phyloP scores from a whole-genome alignment of 2,888 invertebrate genomes.

The Pollenia griseotomentosa region DNA sequence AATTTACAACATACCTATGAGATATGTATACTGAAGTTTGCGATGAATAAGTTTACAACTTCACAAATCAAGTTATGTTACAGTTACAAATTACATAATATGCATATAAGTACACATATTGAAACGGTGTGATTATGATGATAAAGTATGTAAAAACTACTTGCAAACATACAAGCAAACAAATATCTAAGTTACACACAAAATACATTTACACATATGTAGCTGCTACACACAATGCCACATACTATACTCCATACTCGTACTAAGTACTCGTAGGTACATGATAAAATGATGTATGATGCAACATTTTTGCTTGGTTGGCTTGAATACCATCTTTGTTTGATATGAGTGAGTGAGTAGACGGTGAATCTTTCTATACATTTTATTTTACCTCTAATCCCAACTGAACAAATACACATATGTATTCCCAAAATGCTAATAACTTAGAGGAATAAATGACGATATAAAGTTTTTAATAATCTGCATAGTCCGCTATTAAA shows the following conservation, averaged over 20 bases:
- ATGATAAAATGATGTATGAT: conserved; percentile 47
- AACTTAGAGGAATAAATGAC: conserved; percentile 32
- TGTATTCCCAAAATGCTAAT: conserved; percentile 66
- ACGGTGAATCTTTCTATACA: conserved; percentile 23
- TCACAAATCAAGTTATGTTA: conserved; percentile 63
- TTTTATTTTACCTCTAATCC: conserved; percentile 14
- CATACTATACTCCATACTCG: conserved; percentile 13
- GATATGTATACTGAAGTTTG: not conserved
- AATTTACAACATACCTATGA: conserved; percentile 28
- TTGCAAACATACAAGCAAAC: conserved; percentile 4
- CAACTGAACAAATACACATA: conserved; percentile 57
- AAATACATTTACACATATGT: not conserved
- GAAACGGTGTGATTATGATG: conserved; percentile 65
- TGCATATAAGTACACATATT: conserved; percentile 46
- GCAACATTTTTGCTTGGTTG: conserved; percentile 49
- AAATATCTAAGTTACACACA: not conserved
- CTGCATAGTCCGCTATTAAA: conserved; percentile 10
- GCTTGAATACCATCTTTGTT: conserved; percentile 31
- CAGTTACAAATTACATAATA: conserved; percentile 64
- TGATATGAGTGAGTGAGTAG: not conserved
- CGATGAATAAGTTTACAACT: conserved; percentile 37
- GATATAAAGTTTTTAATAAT: conserved; percentile 52
- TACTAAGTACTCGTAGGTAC: conserved; percentile 3
- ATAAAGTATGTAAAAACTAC: conserved; percentile 59
- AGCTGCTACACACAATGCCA: conserved; percentile 17